Base-by-base conservation (phyloP, 1,140 invertebrate species). In the Holotrichia oblita region DNA sequence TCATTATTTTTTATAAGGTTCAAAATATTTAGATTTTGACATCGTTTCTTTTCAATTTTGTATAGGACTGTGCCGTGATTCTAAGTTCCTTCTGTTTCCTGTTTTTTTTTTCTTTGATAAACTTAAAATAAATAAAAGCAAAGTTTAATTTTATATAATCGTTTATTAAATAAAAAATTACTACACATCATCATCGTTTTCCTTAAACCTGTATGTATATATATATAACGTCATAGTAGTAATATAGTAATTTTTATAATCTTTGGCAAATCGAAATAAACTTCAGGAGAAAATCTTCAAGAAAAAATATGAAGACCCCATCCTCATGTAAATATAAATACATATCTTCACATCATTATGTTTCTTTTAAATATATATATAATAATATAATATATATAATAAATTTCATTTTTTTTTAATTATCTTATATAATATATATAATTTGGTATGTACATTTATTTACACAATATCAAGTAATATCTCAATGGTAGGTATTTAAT, bases 121-220 rank as follows among this genome's bases (percentile, higher is more conserved):
- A n/a, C n/a, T n/a, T n/a, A n/a, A n/a, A 34, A 34, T 34, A 22
- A 20, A 64, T 20, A 2, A 64, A 64, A 69, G 24, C 22, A 10
- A 34, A 27, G 22, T 14, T 34, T 69, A 24, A 20, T 34, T 69
- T 69, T 69, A 34, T 69, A 69, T 24, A 34, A 69, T 69, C 7
- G 22, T 69, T 69, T 69, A 55, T 69, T 69, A 69, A 69, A 69
- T 69, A 69, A 69, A 69, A 69, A 69, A 69, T 24, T 24, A 22
- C 22, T 69, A 69, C 61, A 69, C 61, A 6, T 34, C 8, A 69
- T 12, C 27, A 34, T 34, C 27, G 4, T 34, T 24, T 69, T 10
- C 61, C 20, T 69, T 69, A 27, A 69, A 69, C 22, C 27, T 22
- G 61, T 69, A 22, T 69, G 3, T 48, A 69, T 69, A 27, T 20